Base-by-base conservation (phyloP, 2,888 invertebrate genomes). In the Galeopsomyia nigrocyanea region DNA sequence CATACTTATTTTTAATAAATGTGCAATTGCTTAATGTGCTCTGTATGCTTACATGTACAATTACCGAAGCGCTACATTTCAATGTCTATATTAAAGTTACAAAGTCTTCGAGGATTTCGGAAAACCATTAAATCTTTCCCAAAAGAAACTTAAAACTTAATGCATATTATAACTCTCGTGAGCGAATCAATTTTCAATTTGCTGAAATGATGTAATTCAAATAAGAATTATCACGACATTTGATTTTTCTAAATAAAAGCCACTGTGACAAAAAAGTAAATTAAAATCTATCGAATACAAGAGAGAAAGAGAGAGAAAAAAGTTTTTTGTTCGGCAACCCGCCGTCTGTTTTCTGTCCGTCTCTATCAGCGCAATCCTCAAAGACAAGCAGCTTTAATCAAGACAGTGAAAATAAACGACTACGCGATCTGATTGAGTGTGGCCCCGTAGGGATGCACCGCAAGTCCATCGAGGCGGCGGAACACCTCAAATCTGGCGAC, bases 401-500 rank as follows among this genome's bases (percentile, higher is more conserved):
- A 85, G 86, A 85, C 86, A 83, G 82, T 84, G 86, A 86, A 85
- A 84, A 82, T 85, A 85, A 86, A 81, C 85, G 85, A 84, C 39
- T 39, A 39, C 79, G 78, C 76, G 84, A 86, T 82, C 82, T 85
- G 85, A 85, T 86, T 86, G 86, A 86, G 85, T 85, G 86, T 86
- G 86, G 86, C 79, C 84, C 86, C 85, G 80, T 88, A 99, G 99
- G 99, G 87, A 99, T 99, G 99, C 99, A 99, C 89, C 94, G 98
- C 83, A 99, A 99, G 89, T 98, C 97, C 63, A 88, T 98, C 84
- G 99, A 99, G 89, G 98, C 99, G 68, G 97, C 98, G 78, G 96
- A 96, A 81, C 95, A 97, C 86, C 92, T 98, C 77, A 97, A 96
- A 87, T 96, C 96, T 82, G 90, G 90, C 77, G 91, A 91, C 70